Conservation (phyloP, 2,113 vertebrate species). For the Gallinago media region DNA sequence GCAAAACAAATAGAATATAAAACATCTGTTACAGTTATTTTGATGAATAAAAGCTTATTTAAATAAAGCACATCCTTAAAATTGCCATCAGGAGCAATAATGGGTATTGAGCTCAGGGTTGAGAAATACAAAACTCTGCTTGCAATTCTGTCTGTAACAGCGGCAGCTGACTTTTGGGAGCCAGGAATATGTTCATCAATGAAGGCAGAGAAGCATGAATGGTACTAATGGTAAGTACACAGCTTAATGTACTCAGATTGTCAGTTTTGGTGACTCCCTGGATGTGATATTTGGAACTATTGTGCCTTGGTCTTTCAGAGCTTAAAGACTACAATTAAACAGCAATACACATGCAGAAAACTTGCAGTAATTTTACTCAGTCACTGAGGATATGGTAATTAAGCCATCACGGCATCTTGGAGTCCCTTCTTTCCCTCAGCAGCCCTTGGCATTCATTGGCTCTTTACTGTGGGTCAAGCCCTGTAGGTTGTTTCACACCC, state of each 20-base stretch:
- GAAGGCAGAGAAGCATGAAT: conserved; percentile 28
- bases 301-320: neutral
- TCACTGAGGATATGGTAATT: neutral
- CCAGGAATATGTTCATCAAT: neutral
- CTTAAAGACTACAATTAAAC: neutral
- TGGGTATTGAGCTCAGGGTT: neutral
- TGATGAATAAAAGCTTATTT: conserved; percentile 29
- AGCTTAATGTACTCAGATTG: neutral
- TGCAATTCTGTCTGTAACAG: neutral
- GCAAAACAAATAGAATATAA: conserved; percentile 44
- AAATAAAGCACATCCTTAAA: conserved; percentile 55
- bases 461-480: neutral
- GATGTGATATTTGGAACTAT: neutral
- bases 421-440: neutral
- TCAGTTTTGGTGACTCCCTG: neutral
- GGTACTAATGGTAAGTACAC: neutral
- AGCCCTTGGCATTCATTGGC: neutral
- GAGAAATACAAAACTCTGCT: neutral
- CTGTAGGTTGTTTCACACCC: neutral
- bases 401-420: neutral
- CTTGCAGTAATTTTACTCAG: neutral
- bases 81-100: conserved; percentile 46
- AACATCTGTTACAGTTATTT: conserved; percentile 53
- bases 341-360: neutral
- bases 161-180: neutral